These are phyloP conservation scores for Chrysolophus pictus DNA, from an alignment of 2,797 vertebrate genomes.

Conservation along the genomic window DNA sequence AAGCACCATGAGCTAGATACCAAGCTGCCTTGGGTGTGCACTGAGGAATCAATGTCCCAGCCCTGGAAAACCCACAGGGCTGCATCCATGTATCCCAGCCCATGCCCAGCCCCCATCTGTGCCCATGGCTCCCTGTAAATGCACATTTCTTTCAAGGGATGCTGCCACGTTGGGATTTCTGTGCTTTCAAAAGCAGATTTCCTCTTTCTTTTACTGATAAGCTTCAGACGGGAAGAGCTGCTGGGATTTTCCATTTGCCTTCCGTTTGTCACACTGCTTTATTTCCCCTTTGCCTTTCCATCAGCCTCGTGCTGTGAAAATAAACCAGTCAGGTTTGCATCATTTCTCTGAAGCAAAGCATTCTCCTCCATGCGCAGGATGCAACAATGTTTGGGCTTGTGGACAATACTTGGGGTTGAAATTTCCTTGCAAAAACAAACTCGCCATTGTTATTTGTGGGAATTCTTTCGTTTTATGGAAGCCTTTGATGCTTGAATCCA, in stretches of 20 bases:
- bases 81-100: rapidly evolving
- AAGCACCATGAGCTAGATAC: not conserved
- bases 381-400: not conserved
- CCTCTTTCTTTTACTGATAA: constrained; percentile 36
- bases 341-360: not conserved
- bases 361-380: not conserved
- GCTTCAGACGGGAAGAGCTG: constrained; percentile 32
- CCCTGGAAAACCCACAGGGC: not conserved
- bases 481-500: constrained; percentile 37
- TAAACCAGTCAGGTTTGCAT: not conserved
- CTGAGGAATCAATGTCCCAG: not conserved
- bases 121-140: not conserved
- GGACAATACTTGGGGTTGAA: not conserved
- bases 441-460: not conserved
- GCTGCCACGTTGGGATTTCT: not conserved
- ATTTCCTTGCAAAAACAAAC: constrained; percentile 50
- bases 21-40: not conserved
- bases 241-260: constrained; percentile 56
- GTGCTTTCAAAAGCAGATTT: constrained; percentile 36
- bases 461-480: constrained; percentile 20
- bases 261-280: not conserved
- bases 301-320: not conserved
- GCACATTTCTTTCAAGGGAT: not conserved
- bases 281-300: constrained; percentile 3
- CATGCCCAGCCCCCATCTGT: not conserved